Percentiles rank a stretch among this genome's conserved stretches.
phyloP scores from a whole-genome alignment of 1,140 invertebrate genomes.

The Diprion similis region DNA sequence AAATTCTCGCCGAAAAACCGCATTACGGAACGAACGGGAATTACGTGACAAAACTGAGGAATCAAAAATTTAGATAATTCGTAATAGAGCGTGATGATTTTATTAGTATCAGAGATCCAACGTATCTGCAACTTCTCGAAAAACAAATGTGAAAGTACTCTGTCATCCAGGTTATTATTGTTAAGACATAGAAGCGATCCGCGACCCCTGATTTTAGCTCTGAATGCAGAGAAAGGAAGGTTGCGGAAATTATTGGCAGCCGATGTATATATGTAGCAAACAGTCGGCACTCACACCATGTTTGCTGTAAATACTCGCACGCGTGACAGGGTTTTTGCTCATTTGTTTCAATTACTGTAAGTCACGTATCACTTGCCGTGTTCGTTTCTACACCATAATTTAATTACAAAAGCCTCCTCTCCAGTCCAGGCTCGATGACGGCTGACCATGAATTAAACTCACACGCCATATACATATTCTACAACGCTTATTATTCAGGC shows the following conservation, averaged over 20 bases:
- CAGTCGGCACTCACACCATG: too few relatives aligned
- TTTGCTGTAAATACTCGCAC: too few relatives aligned
- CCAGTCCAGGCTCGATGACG: slow-evolving; percentile 26
- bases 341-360: slow-evolving; percentile 50
- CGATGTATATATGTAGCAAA: too few relatives aligned
- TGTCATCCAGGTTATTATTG: too few relatives aligned
- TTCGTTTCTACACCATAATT: slow-evolving; percentile 37
- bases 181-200: too few relatives aligned
- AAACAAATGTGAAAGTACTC: too few relatives aligned
- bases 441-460: slow-evolving; percentile 26
- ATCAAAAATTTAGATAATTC: not conserved
- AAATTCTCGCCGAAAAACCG: not conserved
- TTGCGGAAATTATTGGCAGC: too few relatives aligned
- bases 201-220: too few relatives aligned
- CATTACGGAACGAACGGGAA: not conserved
- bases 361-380: slow-evolving; percentile 46
- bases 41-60: not conserved
- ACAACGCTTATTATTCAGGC: not conserved
- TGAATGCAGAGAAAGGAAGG: too few relatives aligned
- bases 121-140: too few relatives aligned
- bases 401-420: slow-evolving; percentile 31
- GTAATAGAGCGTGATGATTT: not conserved
- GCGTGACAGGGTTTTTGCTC: slow-evolving; percentile 33
- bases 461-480: not conserved
- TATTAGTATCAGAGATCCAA: too few relatives aligned